Conservation (phyloP, 1,140 invertebrate species). For the Tetranychus cinnabarinus region DNA sequence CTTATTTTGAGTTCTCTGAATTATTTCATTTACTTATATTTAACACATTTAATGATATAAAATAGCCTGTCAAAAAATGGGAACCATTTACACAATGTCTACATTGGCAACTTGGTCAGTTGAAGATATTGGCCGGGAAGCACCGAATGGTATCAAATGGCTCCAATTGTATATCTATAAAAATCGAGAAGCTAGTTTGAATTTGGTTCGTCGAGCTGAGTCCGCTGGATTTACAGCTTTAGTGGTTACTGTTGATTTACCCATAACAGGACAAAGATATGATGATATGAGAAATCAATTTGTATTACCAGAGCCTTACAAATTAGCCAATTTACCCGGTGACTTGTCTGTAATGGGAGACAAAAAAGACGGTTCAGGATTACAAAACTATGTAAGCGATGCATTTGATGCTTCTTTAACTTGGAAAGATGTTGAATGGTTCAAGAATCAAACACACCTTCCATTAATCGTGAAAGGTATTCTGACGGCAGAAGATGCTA, state of each 20-base stretch:
- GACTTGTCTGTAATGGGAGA: neutral
- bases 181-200: slow-evolving; percentile 44
- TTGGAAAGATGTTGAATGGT: slow-evolving; percentile 63
- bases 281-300: slow-evolving; percentile 65
- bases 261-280: slow-evolving; percentile 50
- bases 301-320: slow-evolving; percentile 46
- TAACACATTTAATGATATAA: neutral
- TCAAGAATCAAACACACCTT: slow-evolving; percentile 40
- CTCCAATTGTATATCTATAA: slow-evolving; percentile 76
- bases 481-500: slow-evolving; percentile 59
- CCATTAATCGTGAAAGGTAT: slow-evolving; percentile 76
- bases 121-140: slow-evolving; percentile 55
- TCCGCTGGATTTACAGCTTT: slow-evolving; percentile 60
- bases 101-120: slow-evolving; percentile 65
- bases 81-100: slow-evolving; percentile 54
- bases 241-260: slow-evolving; percentile 71
- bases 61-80: slow-evolving; percentile 41
- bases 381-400: slow-evolving; percentile 44
- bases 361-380: slow-evolving; percentile 37
- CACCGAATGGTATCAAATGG: slow-evolving; percentile 52
- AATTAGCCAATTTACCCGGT: slow-evolving; percentile 37
- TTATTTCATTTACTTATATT: neutral
- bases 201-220: slow-evolving; percentile 53
- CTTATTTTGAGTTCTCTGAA: neutral
- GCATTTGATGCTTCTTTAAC: slow-evolving; percentile 47